Conservation (phyloP, 2,113 vertebrate genomes). For the Capra hircus region DNA sequence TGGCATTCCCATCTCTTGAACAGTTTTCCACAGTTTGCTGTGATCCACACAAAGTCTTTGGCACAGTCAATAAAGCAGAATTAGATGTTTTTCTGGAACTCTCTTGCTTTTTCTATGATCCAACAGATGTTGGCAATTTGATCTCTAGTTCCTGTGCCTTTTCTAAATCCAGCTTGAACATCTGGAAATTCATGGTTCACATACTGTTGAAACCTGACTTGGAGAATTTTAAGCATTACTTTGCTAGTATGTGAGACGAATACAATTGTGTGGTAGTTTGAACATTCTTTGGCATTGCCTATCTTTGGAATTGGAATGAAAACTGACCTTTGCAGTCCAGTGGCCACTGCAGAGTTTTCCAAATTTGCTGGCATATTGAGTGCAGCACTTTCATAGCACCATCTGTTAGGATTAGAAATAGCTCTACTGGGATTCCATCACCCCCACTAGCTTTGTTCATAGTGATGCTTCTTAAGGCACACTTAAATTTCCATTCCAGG, state of each 20-base stretch:
- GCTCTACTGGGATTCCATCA: background rate
- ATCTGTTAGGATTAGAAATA: background rate
- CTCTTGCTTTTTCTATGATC: background rate
- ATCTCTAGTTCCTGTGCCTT: background rate
- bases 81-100: background rate
- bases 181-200: rapidly evolving
- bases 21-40: background rate
- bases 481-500: background rate
- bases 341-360: background rate
- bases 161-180: background rate
- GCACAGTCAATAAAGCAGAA: background rate
- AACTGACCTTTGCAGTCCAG: background rate
- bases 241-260: background rate
- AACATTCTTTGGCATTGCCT: background rate
- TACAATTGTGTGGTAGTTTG: background rate
- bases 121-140: background rate
- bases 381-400: background rate
- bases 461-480: background rate
- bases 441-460: background rate
- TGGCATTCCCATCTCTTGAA: background rate
- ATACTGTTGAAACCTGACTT: background rate
- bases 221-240: background rate
- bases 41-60: background rate
- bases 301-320: background rate
- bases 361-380: background rate